Base-by-base conservation (phyloP, 1,140 invertebrate genomes). In the Drosophila sucinea region DNA sequence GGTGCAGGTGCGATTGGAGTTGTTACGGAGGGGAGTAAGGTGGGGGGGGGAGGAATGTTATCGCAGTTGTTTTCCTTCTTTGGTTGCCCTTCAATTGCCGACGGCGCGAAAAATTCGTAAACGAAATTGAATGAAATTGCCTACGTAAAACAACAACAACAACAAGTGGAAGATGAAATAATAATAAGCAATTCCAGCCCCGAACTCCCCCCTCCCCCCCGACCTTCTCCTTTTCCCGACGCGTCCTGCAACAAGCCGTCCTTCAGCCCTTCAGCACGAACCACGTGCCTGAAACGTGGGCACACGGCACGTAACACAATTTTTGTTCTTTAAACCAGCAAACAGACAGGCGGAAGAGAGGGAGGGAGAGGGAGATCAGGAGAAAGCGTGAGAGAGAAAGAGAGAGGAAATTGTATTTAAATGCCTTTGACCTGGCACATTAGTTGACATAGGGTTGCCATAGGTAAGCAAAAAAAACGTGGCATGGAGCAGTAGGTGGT, bases 41-140 rank as follows among this genome's bases (percentile, higher is more conserved):
- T 71, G 74, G 72, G 71, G 73, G 0, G 4, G 23, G 23, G 23
- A 4, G 8, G 73, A 7, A 60, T 44, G 71, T 74, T 74, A 67
- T 75, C 57, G 58, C 35, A 41, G 54, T 29, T 58, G 25, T 30
- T 60, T 17, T 17, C 17, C 17, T 17, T 17, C 10, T 3, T 40
- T 40, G 8, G 3, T 40, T 38, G 8, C 54, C 58, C 67, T 69
- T 65, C 63, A 63, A 72, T 77, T 81, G 73, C 78, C 73, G 65
- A 17, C 25, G 73, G 73, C 79, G 70, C 64, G 11, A 67, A 81
- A 81, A 77, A 81, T 81, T 77, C 69, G 61, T 77, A 79, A 76
- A 66, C 79, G 56, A 81, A 81, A 81, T 81, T 81, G 79, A 81
- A 81, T 81, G 62, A 81, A 81, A 81, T 81, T 81, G 79, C 79